phyloP scores from a whole-genome alignment of 2,113 vertebrate species.

The Melanerpes aurifrons region DNA sequence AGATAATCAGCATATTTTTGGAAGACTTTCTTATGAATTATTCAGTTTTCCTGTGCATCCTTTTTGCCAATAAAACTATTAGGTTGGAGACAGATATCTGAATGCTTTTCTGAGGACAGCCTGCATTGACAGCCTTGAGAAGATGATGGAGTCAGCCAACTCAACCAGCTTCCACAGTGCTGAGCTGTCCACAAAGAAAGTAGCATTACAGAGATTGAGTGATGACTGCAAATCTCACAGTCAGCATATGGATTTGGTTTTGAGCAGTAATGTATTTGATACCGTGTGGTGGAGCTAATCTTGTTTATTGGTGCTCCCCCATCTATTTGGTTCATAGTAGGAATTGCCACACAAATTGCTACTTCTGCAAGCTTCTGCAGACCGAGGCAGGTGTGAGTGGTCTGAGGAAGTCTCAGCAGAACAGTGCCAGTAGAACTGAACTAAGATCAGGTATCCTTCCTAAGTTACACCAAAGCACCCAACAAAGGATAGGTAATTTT shows the following conservation, averaged over 20 bases:
- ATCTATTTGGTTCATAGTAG: not conserved
- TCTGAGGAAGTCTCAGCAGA: not conserved
- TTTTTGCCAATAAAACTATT: conserved; percentile 52
- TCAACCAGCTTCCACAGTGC: conserved; percentile 1
- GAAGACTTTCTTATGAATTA: conserved; percentile 4
- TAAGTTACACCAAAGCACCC: not conserved
- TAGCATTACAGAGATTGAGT: not conserved
- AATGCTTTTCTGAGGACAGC: not conserved
- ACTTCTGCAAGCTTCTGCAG: not conserved
- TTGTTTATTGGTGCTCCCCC: not conserved
- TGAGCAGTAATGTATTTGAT: not conserved
- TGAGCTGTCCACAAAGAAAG: conserved; percentile 41
- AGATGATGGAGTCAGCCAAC: conserved; percentile 23
- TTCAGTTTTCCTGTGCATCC: conserved; percentile 12
- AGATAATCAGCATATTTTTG: not conserved
- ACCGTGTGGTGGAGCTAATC: not conserved
- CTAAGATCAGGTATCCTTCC: not conserved
- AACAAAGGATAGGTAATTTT: not conserved
- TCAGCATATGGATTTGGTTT: not conserved
- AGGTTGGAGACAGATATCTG: conserved; percentile 19
- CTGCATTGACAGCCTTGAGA: not conserved
- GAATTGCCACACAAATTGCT: not conserved
- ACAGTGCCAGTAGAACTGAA: not conserved
- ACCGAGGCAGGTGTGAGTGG: not conserved
- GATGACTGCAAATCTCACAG: not conserved